phyloP scores from a whole-genome alignment of 2,113 vertebrate species.

The Cyphomyrus discorhynchus region DNA sequence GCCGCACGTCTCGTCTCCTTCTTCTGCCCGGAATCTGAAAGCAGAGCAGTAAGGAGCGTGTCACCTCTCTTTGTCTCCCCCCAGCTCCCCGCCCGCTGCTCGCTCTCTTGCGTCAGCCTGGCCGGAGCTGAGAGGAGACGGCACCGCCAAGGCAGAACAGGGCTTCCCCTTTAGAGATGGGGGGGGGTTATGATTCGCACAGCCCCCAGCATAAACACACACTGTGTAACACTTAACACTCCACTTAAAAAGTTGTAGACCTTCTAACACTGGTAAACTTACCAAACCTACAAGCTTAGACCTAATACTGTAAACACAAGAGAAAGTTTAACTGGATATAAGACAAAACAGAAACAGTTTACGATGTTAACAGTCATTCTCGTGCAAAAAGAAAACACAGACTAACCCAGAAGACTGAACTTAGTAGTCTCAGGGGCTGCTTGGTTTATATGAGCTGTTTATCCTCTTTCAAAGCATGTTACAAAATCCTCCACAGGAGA shows the following conservation, averaged over 20 bases:
- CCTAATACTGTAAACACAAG: neutral
- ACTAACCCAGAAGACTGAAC: neutral
- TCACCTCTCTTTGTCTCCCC: conserved; percentile 62
- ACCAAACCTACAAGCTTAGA: neutral
- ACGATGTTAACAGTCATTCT: neutral
- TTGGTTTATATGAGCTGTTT: neutral
- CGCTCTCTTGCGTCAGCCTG: neutral
- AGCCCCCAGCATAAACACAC: neutral
- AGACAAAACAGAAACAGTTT: neutral
- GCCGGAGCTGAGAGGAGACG: neutral
- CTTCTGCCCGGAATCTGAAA: conserved; percentile 76
- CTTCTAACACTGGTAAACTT: neutral
- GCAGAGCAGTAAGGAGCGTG: conserved; percentile 51
- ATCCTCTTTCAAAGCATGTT: neutral
- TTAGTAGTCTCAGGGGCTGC: neutral
- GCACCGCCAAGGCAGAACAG: neutral
- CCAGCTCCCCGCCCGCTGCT: conserved; percentile 34
- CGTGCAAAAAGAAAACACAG: neutral
- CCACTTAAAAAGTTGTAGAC: neutral
- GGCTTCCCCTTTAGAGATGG: neutral
- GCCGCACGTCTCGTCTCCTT: conserved; percentile 79
- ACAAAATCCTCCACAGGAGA: neutral
- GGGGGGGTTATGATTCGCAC: neutral
- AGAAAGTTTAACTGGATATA: neutral
- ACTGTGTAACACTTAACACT: neutral